Conservation (phyloP, 2,113 vertebrate genomes). For the Ciconia stormi region DNA sequence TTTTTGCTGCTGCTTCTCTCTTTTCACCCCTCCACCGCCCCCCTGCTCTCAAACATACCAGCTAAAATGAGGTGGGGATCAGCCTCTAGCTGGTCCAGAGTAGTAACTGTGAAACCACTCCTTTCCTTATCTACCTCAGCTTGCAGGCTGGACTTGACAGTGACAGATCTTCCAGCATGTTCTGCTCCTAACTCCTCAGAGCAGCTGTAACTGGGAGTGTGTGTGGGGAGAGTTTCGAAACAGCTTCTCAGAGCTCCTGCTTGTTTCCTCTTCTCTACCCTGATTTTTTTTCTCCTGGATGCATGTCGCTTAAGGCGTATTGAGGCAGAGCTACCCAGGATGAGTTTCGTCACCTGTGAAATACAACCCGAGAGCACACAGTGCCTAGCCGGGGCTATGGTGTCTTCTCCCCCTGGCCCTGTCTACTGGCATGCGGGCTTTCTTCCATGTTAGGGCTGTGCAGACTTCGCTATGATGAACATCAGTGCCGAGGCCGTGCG, state of each 20-base stretch:
- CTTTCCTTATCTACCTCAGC: not conserved
- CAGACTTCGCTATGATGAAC: rapidly evolving
- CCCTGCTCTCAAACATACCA: not conserved
- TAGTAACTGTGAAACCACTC: not conserved
- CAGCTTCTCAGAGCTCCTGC: not conserved
- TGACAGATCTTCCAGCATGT: not conserved
- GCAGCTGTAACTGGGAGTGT: not conserved
- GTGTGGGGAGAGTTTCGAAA: not conserved
- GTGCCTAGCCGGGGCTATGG: rapidly evolving
- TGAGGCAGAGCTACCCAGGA: not conserved
- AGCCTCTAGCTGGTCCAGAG: not conserved
- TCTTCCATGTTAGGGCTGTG: rapidly evolving
- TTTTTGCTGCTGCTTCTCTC: not conserved
- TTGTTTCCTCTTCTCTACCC: not conserved
- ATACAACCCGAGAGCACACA: rapidly evolving
- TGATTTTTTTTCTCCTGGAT: not conserved
- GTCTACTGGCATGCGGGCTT: not conserved
- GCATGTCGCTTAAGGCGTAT: rapidly evolving
- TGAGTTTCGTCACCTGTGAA: not conserved
- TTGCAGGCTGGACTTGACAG: not conserved
- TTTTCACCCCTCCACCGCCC: not conserved
- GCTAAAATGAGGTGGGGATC: not conserved
- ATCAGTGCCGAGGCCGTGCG: not conserved
- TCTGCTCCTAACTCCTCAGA: not conserved
- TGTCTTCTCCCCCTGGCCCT: not conserved